Percentiles rank a stretch among this genome's conserved stretches.
Conservation (phyloP, 2,113 vertebrate species). For the Apaloderma vittatum region DNA sequence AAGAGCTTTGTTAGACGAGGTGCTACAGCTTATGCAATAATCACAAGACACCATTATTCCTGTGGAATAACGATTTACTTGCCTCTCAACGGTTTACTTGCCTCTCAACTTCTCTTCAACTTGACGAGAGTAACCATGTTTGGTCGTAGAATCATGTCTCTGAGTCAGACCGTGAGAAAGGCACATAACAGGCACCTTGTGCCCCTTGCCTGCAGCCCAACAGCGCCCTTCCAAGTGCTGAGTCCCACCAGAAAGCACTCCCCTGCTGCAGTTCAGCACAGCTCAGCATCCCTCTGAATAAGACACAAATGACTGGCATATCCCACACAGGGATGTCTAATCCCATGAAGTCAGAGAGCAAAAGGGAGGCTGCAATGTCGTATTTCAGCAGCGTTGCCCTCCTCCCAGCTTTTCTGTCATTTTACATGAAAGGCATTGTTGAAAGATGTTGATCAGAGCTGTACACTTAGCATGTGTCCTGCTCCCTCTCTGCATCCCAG, state of each 20-base stretch:
- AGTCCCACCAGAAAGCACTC: background rate
- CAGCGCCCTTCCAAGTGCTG: accelerated
- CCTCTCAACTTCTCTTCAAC: background rate
- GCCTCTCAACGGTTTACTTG: background rate
- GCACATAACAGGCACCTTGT: background rate
- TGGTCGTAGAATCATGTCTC: background rate
- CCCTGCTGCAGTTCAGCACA: background rate
- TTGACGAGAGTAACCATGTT: accelerated
- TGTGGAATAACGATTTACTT: background rate
- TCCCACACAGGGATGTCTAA: background rate
- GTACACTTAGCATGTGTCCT: background rate
- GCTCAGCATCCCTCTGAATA: background rate
- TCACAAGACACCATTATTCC: background rate
- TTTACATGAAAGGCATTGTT: background rate
- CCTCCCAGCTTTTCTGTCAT: background rate
- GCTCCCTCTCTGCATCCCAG: background rate
- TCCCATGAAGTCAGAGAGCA: background rate
- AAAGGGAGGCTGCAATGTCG: background rate
- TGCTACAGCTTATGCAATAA: background rate
- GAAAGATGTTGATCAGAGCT: background rate
- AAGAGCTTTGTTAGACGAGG: background rate
- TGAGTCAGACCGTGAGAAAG: background rate
- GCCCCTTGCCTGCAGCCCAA: background rate
- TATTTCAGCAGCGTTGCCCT: background rate
- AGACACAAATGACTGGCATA: accelerated